phyloP scores from a whole-genome alignment of 2,888 invertebrate genomes.

The Portevinia maculata region DNA sequence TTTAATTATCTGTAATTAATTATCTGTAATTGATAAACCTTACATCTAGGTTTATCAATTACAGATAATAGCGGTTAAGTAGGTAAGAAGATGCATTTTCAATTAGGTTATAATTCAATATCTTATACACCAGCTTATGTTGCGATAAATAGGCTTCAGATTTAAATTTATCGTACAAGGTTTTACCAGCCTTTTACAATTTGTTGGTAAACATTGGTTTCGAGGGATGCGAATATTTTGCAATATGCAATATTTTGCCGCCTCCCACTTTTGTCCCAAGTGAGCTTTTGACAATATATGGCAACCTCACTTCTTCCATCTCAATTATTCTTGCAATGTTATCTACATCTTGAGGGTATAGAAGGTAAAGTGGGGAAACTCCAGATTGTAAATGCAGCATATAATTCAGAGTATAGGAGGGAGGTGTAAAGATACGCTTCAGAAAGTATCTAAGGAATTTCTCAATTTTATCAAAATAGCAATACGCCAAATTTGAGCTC shows the following conservation, averaged over 20 bases:
- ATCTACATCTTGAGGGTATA: conserved; percentile 9
- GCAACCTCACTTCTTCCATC: not conserved
- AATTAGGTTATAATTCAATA: conserved; percentile 1
- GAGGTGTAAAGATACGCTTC: too few species aligned
- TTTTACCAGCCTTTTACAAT: not conserved
- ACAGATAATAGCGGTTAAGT: too few species aligned
- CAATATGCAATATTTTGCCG: not conserved
- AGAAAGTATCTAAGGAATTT: too few species aligned
- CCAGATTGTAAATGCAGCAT: too few species aligned
- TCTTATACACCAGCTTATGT: conserved; percentile 1
- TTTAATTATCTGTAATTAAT: too few species aligned
- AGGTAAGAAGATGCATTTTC: not conserved
- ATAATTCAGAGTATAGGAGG: too few species aligned
- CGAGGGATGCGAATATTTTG: not conserved
- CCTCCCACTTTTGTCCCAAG: not conserved
- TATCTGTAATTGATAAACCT: too few species aligned
- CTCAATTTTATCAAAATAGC: too few species aligned
- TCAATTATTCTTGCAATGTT: not conserved
- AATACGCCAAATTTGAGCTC: too few species aligned
- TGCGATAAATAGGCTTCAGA: not conserved
- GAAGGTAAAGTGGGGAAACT: too few species aligned
- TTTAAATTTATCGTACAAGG: conserved; percentile 1
- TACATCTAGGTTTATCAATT: too few species aligned
- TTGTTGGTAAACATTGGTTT: not conserved
- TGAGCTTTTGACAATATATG: not conserved